Conservation (phyloP, 1,140 invertebrate species). For the Cotesia chilonis region DNA sequence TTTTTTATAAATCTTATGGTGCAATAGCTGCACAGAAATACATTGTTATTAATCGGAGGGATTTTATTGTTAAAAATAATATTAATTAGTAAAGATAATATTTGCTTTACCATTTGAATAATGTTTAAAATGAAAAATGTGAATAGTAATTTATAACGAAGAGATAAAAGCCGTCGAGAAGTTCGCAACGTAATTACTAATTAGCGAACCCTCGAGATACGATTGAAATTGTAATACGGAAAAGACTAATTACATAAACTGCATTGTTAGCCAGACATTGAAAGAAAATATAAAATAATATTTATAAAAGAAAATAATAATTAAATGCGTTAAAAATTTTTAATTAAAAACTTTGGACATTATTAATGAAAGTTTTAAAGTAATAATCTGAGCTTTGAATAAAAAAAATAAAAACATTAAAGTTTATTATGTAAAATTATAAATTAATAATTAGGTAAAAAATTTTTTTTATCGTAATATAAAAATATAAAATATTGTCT, state of each 20-base stretch:
- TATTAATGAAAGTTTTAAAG: no score
- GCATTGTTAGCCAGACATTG: not conserved
- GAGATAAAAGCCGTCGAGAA: not conserved
- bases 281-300: not conserved
- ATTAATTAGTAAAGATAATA: not conserved
- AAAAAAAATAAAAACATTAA: no score
- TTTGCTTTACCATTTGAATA: not conserved
- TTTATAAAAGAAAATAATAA: not conserved
- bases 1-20: no score
- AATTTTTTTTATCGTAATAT: no score
- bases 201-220: slow-evolving; percentile 11
- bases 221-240: slow-evolving; percentile 1
- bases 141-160: no score
- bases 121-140: no score
- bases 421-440: no score
- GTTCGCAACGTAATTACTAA: slow-evolving; percentile 10
- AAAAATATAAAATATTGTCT: no score
- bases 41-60: no score
- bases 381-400: no score
- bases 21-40: no score
- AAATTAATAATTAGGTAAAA: no score
- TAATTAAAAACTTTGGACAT: not conserved
- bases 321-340: not conserved
- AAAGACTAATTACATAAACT: slow-evolving; percentile 13
- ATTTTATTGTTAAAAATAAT: not conserved